Conservation (phyloP, 2,797 vertebrate species). For the Mastacembelus armatus region DNA sequence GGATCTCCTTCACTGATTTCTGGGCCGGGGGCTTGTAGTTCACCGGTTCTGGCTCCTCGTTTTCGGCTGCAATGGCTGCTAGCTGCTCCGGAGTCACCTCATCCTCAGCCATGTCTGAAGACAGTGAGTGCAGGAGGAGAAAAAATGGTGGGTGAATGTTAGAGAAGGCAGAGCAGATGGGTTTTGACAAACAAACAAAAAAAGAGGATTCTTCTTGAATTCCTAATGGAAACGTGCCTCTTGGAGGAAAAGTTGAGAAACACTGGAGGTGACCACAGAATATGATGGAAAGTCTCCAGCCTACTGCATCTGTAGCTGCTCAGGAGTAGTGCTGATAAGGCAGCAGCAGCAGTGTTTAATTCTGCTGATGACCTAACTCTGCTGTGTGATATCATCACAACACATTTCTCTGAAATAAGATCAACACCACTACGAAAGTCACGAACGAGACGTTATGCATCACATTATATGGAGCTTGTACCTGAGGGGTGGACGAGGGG, state of each 20-base stretch:
- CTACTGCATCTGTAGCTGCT: neutral
- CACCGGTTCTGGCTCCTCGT: conserved; percentile 88
- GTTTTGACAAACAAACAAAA: too few species aligned
- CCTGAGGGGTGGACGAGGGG: too few species aligned
- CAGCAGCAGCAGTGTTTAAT: conserved; percentile 7
- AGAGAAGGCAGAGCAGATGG: neutral
- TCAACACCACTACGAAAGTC: conserved; percentile 25
- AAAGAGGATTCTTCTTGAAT: neutral
- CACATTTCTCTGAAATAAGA: conserved; percentile 52
- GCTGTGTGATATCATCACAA: conserved; percentile 42
- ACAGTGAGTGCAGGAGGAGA: neutral
- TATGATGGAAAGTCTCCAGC: neutral
- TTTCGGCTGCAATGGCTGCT: conserved; percentile 95
- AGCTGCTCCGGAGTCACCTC: conserved; percentile 95
- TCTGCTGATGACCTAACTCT: conserved; percentile 34
- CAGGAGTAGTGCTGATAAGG: conserved; percentile 23
- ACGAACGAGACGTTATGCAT: conserved; percentile 25
- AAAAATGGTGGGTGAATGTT: neutral
- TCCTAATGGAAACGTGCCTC: conserved; percentile 6
- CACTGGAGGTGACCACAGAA: conserved; percentile 25
- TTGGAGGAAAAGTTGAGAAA: conserved; percentile 8
- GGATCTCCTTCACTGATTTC: conserved; percentile 95
- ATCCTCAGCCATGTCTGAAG: conserved; percentile 93
- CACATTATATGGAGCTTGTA: conserved; percentile 28
- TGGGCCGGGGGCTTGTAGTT: conserved; percentile 95